Conservation (phyloP, 2,113 vertebrate species). For the Turdus rufiventris region DNA sequence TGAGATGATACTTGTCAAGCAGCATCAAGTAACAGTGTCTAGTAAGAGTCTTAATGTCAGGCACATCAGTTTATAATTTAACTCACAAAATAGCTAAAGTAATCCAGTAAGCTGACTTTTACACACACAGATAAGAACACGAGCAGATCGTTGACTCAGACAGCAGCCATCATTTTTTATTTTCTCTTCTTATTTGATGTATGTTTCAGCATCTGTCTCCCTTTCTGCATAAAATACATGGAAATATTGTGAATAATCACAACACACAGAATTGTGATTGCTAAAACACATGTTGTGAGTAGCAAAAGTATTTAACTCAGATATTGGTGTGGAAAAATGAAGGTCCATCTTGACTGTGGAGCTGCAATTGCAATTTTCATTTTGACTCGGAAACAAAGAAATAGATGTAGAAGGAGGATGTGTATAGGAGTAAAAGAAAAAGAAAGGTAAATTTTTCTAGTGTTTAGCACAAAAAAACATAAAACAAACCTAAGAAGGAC, state of each 20-base stretch:
- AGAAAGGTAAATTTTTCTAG: background rate
- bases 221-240: background rate
- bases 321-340: background rate
- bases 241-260: background rate
- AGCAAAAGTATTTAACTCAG: background rate
- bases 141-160: background rate
- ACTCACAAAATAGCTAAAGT: background rate
- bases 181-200: background rate
- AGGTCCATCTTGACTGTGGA: fast-evolving
- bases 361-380: background rate
- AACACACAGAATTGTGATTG: background rate
- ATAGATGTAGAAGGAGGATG: background rate
- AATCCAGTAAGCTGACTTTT: background rate
- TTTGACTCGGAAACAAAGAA: background rate
- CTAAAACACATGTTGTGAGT: background rate
- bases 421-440: background rate
- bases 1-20: background rate
- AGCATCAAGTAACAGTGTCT: background rate
- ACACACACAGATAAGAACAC: background rate
- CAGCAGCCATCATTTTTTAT: background rate
- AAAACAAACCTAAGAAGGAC: background rate
- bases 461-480: background rate
- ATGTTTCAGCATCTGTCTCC: background rate
- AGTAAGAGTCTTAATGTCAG: background rate
- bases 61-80: background rate